Base-by-base conservation (phyloP, 2,888 invertebrate genomes). In the Leucophenga montana region DNA sequence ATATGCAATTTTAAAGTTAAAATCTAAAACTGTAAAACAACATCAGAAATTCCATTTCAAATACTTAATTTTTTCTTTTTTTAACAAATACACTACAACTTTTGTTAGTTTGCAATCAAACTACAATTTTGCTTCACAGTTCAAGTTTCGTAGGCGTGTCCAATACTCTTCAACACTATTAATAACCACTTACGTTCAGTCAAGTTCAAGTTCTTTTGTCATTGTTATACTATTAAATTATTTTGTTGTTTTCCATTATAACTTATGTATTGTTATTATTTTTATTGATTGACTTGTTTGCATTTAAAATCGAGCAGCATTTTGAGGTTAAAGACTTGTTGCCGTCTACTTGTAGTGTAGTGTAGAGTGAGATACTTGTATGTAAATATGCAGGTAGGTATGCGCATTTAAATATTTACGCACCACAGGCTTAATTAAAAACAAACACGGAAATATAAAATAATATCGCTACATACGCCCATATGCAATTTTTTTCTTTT, bases 201-300 rank as follows among this genome's bases (percentile, higher is more conserved):
- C 48, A 64, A 46, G 62, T 61, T 48, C 62, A 64, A 64, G 62
- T 64, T 64, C 48, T 48, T 9, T 20, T 48, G 18, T 33, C 14
- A 9, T n/a, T 31, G 16, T 33, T 31, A 31, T n/a, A n/a, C n/a
- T 27, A 27, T 27, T 27, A 16, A 59, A 13, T n/a, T 59, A 27
- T 33, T 14, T n/a, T 33, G 14, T 33, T 59, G 16, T 33, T 59
- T 59, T 14, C 14, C 31, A 33, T 59, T 9, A 20, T 11, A 39
- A 61, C 39, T 39, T 39, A n/a, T n/a, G n/a, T n/a, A 44, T 39
- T 44, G 33, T 18, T 39, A 61, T 44, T 31, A 18, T 61, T 44
- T 18, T 61, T 61, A 44, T 61, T 61, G 39, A 44, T 39, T 61
- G 62, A 64, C 62, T 64, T 48, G 62, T 59, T 31, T 59, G 33